Percentiles rank a stretch among this genome's conserved stretches.
These are phyloP conservation scores for Poecilia latipinna DNA, from an alignment of 2,113 vertebrate genomes.

Conservation along the genomic window DNA sequence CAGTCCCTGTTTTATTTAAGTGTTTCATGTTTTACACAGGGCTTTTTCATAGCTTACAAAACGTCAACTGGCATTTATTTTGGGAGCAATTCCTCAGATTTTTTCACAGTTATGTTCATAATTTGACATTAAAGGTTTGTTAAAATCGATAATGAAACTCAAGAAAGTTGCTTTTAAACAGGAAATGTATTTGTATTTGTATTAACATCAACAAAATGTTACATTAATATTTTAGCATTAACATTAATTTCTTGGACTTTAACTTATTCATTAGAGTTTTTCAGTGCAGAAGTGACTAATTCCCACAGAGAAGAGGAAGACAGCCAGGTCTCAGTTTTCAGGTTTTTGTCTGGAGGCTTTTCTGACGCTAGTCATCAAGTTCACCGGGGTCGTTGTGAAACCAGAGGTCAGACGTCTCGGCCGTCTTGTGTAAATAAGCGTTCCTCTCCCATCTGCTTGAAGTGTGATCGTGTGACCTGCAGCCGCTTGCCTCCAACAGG, in stretches of 20 bases:
- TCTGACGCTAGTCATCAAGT: background rate
- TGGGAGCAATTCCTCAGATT: background rate
- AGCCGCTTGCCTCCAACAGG: background rate
- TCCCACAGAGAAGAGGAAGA: background rate
- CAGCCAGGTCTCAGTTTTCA: background rate
- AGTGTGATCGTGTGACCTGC: constrained; percentile 27
- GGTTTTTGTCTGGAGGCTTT: background rate
- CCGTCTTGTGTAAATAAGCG: constrained; percentile 14
- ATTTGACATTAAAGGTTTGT: background rate
- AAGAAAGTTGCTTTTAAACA: no score
- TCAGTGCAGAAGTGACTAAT: background rate
- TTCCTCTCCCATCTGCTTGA: constrained; percentile 22
- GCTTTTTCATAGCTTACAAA: no score
- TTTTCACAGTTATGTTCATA: no score
- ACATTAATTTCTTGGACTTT: background rate
- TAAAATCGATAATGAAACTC: background rate
- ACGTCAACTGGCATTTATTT: background rate
- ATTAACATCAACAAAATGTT: no score
- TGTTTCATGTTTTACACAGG: background rate
- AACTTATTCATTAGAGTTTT: no score
- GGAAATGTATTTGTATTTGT: no score
- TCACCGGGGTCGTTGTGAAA: background rate
- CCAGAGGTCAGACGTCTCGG: constrained; percentile 4
- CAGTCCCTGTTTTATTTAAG: constrained; percentile 1
- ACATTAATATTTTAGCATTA: background rate